These are phyloP conservation scores for Lepus timidus DNA, from an alignment of 2,113 vertebrate species.

Conservation along the genomic window DNA sequence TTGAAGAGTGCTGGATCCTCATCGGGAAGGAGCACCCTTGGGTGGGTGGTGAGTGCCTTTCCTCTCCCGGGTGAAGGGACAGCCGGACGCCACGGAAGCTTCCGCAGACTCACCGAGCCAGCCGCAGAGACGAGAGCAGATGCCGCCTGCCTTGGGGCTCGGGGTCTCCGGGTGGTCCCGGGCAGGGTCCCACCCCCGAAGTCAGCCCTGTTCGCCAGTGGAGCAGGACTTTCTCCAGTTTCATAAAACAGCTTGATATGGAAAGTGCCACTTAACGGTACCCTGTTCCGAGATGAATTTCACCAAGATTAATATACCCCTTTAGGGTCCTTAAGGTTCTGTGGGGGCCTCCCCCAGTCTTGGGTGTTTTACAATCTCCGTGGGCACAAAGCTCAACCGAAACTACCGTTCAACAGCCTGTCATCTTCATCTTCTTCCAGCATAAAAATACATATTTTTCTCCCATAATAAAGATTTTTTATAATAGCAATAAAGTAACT, in stretches of 20 bases:
- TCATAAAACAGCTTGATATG: conserved; percentile 91
- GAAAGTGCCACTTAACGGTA: conserved; percentile 90
- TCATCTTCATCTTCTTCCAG: conserved; percentile 91
- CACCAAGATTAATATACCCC: conserved; percentile 91
- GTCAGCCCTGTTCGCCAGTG: conserved; percentile 88
- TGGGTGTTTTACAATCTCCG: conserved; percentile 90
- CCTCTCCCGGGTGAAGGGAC: not conserved
- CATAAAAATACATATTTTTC: conserved; percentile 92
- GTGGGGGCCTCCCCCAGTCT: conserved; percentile 83
- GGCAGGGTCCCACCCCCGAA: conserved; percentile 86
- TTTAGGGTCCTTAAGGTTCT: conserved; percentile 88
- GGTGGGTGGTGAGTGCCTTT: no score
- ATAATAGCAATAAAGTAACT: conserved; percentile 92
- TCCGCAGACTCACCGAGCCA: not conserved
- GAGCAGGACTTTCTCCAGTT: conserved; percentile 90
- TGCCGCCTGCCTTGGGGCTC: not conserved
- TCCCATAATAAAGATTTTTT: conserved; percentile 92
- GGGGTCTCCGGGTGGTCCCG: conserved; percentile 46
- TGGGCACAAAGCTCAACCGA: conserved; percentile 87
- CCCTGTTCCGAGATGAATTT: conserved; percentile 91
- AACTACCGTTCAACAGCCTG: conserved; percentile 89
- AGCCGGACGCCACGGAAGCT: no score
- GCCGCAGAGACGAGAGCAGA: not conserved
- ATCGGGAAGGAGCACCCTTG: not conserved
- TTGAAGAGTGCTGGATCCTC: not conserved